Conservation (phyloP, 2,797 vertebrate genomes). For the Propithecus deckenii region DNA sequence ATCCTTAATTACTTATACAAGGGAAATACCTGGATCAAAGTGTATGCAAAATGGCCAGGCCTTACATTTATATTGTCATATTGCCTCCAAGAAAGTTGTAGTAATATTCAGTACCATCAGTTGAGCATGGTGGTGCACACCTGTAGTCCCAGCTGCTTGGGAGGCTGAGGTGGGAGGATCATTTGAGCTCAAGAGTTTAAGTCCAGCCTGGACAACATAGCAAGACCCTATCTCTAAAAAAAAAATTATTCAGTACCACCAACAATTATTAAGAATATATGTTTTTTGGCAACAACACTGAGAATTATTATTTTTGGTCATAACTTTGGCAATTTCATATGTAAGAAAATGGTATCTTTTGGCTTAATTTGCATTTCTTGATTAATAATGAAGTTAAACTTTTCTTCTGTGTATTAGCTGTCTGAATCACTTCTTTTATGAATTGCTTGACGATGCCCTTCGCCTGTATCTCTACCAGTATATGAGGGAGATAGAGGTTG, state of each 20-base stretch:
- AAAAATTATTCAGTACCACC: neutral
- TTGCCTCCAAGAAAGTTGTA: neutral
- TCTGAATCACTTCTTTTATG: neutral
- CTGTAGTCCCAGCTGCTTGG: neutral
- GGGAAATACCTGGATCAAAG: neutral
- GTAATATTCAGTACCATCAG: neutral
- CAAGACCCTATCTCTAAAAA: neutral
- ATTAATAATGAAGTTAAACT: neutral
- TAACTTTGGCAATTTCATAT: neutral
- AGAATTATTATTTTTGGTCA: neutral
- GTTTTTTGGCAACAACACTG: neutral
- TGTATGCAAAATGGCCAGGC: neutral
- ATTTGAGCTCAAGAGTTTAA: neutral
- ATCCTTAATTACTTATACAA: neutral
- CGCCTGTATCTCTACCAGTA: neutral
- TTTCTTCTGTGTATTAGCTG: neutral
- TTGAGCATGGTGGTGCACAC: neutral
- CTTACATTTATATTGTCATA: neutral
- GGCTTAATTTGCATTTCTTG: neutral
- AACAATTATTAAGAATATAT: neutral
- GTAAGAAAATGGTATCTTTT: constrained; percentile 1
- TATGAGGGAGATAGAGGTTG: neutral
- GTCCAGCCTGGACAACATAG: neutral
- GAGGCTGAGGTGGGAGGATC: no score
- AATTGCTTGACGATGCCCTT: neutral